Evolutionary conservation across 2,113 vertebrate genomes (phyloP), one percentile per base, ranked within the genome.

Genomic region (Toxostoma redivivum): DNA sequence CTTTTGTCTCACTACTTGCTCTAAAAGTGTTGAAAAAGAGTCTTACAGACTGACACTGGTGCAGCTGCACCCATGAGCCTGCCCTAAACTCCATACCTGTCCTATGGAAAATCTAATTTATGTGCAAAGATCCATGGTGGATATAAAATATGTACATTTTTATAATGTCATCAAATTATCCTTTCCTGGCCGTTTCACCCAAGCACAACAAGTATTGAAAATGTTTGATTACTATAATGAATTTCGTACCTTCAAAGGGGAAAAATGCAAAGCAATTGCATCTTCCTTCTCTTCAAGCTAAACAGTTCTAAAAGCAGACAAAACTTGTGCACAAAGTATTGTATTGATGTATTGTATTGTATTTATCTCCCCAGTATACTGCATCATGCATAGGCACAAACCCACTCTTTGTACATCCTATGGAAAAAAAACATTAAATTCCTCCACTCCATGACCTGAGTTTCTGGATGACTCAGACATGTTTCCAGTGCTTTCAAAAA

Each of bases 371-470:
- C 48, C 92, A 53, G 31, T 48, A 67, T 37, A 60, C 22, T 48
- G 21, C 30, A 37, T 53, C 40, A 45, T 25, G 25, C 50, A 50
- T 5, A 7, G 73, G 64, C 56, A 70, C 12, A 93, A 90, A 78
- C 9, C 45, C 90, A 51, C 8, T n/a, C 28, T 57, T 91, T 73
- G 60, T n/a, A 66, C n/a, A 48, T 60, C 76, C 35, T 78, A 64
- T 82, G 87, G 66, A 86, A 95, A 88, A 64, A 66, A 93, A 86
- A 54, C 31, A 87, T n/a, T 5, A 78, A 88, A 88, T 84, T 88
- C 64, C 47, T 93, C 72, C 47, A 56, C 51, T 64, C 51, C 15
- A 47, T 67, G 66, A 90, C 79, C 62, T 86, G 87, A 77, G 50
- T 66, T 84, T 80, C 47, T 88, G 44, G 38, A 88, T 3, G 5